Evolutionary conservation across 53 echinoderm and acorn worm species (phyloP).

Genomic region (Holothuria leucospilota): DNA sequence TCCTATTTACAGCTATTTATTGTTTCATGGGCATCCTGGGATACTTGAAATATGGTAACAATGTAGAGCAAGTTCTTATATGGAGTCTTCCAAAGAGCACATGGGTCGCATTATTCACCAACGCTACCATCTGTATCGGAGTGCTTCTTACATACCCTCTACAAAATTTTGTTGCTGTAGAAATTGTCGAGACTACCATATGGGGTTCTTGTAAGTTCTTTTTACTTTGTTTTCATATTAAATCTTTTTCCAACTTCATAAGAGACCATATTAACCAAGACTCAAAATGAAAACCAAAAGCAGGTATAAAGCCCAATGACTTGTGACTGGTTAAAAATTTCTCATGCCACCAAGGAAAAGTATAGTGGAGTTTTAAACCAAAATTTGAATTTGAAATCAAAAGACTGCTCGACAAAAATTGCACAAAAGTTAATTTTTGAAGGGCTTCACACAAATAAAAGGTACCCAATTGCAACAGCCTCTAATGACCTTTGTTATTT

Average conservation of each 20-base stretch:
- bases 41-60: constrained; percentile 77
- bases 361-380: no score
- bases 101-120: constrained; percentile 45
- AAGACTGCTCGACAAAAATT: no score
- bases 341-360: no score
- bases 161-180: constrained; percentile 80
- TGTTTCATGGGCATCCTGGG: constrained; percentile 85
- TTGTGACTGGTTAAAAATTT: no score
- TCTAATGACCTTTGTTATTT: no score
- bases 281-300: no score
- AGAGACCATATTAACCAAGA: no score
- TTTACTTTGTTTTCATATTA: not conserved
- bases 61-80: constrained; percentile 77
- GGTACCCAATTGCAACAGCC: no score
- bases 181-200: constrained; percentile 77
- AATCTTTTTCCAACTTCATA: not conserved
- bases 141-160: constrained; percentile 88
- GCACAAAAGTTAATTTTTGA: no score
- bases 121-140: constrained; percentile 78
- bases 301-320: no score
- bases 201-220: constrained; percentile 76
- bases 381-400: no score
- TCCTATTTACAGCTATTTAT: constrained; percentile 80
- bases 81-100: constrained; percentile 73
- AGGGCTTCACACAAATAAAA: no score